phyloP scores from a whole-genome alignment of 64 coral and sea anemone species.

The Montipora sp. region DNA sequence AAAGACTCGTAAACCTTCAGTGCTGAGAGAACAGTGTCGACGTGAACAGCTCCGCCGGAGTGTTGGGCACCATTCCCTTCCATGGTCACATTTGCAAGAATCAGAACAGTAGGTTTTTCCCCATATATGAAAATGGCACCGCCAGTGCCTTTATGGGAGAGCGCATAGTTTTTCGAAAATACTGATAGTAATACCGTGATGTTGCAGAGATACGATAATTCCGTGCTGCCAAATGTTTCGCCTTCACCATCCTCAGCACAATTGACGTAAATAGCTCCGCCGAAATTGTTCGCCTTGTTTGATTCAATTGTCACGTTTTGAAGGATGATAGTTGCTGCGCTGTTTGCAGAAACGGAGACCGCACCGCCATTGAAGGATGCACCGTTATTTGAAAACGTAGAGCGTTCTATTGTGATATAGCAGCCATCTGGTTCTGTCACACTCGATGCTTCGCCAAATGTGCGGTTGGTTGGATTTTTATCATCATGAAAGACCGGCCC shows the following conservation, averaged over 20 bases:
- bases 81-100: neutral
- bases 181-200: too few species aligned
- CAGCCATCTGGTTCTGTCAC: neutral
- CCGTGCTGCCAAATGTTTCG: too few species aligned
- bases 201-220: too few species aligned
- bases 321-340: neutral
- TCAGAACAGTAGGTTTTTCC: neutral
- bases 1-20: neutral
- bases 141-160: accelerated
- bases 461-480: neutral
- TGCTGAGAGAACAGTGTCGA: neutral
- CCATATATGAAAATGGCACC: too few species aligned
- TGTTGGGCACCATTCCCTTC: too few species aligned
- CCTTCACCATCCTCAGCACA: too few species aligned
- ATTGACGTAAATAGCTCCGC: neutral
- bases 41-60: too few species aligned
- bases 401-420: neutral
- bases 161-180: too few species aligned
- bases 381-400: neutral
- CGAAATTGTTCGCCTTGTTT: neutral
- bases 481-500: neutral
- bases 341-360: neutral
- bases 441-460: neutral
- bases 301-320: neutral
- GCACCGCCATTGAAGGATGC: neutral